A percentile compares a stretch with the other conserved stretches of the same genome.
Conservation (phyloP, 1,140 invertebrate species). For the Ostrea edulis region DNA sequence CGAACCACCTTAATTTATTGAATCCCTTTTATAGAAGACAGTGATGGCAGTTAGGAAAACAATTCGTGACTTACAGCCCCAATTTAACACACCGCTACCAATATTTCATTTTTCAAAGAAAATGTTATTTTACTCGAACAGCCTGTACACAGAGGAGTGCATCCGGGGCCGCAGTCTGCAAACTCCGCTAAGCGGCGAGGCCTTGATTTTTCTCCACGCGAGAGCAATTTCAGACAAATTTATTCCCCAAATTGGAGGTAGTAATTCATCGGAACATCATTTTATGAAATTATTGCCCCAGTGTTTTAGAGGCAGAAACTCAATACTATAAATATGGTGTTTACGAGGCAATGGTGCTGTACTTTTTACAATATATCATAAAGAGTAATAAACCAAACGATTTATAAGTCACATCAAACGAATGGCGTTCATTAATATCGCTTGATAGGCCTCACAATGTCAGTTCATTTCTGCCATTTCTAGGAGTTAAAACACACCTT, state of each 20-base stretch:
- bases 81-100: background rate
- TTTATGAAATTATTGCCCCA: constrained; percentile 45
- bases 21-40: background rate
- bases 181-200: constrained; percentile 4
- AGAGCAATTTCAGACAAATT: constrained; percentile 36
- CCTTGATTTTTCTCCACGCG: constrained; percentile 22
- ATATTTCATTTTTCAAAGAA: constrained; percentile 33
- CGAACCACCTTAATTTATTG: background rate
- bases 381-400: constrained; percentile 56
- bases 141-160: constrained; percentile 23
- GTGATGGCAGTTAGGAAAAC: background rate
- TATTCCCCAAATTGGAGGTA: constrained; percentile 43
- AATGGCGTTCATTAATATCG: constrained; percentile 1
- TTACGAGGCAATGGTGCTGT: constrained; percentile 46
- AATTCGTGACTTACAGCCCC: background rate
- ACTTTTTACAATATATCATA: constrained; percentile 61
- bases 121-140: constrained; percentile 11
- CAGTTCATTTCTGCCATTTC: constrained; percentile 12
- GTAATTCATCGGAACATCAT: constrained; percentile 41
- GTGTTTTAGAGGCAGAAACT: constrained; percentile 35
- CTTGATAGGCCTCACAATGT: constrained; percentile 14
- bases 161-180: background rate
- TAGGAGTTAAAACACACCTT: constrained; percentile 17
- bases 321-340: constrained; percentile 41
- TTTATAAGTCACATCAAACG: constrained; percentile 44